Evolutionary conservation across 2,113 vertebrate species (phyloP).

Genomic region (Phasianus colchicus): DNA sequence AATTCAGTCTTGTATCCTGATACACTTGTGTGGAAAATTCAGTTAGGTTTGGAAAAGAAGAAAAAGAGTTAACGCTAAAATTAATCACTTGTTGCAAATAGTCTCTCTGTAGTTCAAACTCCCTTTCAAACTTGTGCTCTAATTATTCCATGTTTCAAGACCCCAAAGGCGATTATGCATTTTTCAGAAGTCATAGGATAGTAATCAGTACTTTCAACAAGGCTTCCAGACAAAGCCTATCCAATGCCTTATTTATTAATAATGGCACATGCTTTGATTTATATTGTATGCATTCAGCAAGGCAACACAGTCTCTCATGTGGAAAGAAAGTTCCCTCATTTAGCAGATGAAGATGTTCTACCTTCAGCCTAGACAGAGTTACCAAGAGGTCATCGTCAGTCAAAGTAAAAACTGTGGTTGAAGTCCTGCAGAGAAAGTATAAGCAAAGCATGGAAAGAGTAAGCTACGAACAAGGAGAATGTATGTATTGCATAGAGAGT

Average conservation of each 20-base stretch:
- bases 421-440: neutral
- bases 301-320: constrained; percentile 6
- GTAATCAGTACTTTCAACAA: constrained; percentile 65
- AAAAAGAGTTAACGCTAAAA: neutral
- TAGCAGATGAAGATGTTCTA: constrained; percentile 47
- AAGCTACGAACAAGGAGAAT: rapidly evolving
- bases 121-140: neutral
- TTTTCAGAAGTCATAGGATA: constrained; percentile 57
- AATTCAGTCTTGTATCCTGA: neutral
- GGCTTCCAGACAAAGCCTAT: constrained; percentile 59
- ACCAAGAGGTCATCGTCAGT: neutral
- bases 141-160: constrained; percentile 52
- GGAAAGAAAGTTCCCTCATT: constrained; percentile 34
- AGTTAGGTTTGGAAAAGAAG: neutral
- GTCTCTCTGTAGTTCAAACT: neutral
- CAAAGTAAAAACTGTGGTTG: neutral
- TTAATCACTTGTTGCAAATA: neutral
- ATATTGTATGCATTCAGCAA: constrained; percentile 71
- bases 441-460: neutral
- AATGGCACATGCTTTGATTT: constrained; percentile 71
- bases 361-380: constrained; percentile 20
- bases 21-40: neutral
- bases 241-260: constrained; percentile 70
- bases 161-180: constrained; percentile 59
- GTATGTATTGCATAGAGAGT: neutral